Evolutionary conservation across 1,140 invertebrate genomes (phyloP).

Genomic region (Berghia stephanieae): DNA sequence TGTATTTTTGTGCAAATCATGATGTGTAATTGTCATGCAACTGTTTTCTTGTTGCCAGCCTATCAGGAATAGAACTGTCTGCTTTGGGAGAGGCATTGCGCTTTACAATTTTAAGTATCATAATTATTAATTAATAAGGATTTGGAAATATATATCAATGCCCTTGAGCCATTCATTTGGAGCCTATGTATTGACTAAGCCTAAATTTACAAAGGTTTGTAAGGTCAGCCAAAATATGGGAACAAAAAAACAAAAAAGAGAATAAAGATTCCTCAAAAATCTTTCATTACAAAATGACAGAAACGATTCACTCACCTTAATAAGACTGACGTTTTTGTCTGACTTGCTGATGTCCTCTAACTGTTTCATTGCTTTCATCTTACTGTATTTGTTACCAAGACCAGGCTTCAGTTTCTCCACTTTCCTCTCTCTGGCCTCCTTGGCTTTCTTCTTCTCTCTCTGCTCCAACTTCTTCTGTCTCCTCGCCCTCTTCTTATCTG

Average conservation of each 20-base stretch:
- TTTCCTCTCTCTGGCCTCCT: slow-evolving; percentile 48
- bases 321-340: slow-evolving; percentile 46
- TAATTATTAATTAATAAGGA: too few relatives aligned
- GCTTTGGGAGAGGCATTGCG: too few relatives aligned
- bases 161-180: too few relatives aligned
- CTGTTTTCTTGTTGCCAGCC: too few relatives aligned
- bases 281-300: neutral
- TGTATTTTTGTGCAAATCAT: too few relatives aligned
- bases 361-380: slow-evolving; percentile 70
- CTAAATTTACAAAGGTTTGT: neutral
- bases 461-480: slow-evolving; percentile 80
- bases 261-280: neutral
- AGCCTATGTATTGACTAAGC: too few relatives aligned
- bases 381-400: slow-evolving; percentile 72
- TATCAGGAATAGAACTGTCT: too few relatives aligned
- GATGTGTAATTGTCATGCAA: too few relatives aligned
- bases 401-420: slow-evolving; percentile 65
- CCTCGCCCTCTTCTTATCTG: slow-evolving; percentile 89
- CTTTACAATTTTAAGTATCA: too few relatives aligned
- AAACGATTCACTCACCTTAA: slow-evolving; percentile 50
- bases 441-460: slow-evolving; percentile 43
- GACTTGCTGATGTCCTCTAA: slow-evolving; percentile 65
- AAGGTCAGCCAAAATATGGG: neutral
- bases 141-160: too few relatives aligned
- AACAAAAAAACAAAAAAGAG: neutral